Conservation (phyloP, 2,797 vertebrate species). For the Hydrocynus forskahlii region DNA sequence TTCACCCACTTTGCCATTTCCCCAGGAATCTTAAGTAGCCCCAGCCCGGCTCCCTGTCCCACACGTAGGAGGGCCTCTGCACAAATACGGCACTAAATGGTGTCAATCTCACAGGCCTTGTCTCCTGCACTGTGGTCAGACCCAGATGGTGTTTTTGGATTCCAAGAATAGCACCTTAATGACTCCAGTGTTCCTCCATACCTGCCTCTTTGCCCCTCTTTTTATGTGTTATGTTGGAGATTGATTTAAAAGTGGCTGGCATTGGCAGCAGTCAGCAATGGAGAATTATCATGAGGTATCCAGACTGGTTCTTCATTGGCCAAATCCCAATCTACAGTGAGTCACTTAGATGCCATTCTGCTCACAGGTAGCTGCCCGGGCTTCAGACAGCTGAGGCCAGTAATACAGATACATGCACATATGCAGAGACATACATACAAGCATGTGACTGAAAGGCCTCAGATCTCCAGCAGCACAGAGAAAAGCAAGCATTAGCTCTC, state of each 20-base stretch:
- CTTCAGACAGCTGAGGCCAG: constrained; percentile 13
- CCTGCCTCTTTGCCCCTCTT: constrained; percentile 45
- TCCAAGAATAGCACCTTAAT: constrained; percentile 73
- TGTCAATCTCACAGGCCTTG: constrained; percentile 54
- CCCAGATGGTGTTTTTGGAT: constrained; percentile 68
- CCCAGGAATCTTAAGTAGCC: constrained; percentile 78
- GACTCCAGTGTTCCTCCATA: constrained; percentile 50
- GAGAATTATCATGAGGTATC: background rate
- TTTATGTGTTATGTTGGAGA: constrained; percentile 12
- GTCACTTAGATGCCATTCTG: background rate
- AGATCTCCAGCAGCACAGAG: constrained; percentile 56
- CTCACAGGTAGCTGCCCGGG: background rate
- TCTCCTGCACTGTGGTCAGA: constrained; percentile 60
- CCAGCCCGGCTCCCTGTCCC: constrained; percentile 61
- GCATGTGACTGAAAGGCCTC: constrained; percentile 53
- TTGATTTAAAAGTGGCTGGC: background rate
- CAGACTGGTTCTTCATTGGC: background rate
- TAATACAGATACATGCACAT: constrained; percentile 26
- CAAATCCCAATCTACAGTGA: background rate
- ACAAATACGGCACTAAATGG: constrained; percentile 68
- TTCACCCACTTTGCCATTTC: constrained; percentile 79
- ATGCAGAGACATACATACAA: constrained; percentile 22
- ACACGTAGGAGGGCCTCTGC: constrained; percentile 63
- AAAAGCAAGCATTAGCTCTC: constrained; percentile 59
- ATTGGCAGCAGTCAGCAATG: background rate